Base-by-base conservation (phyloP, 2,113 vertebrate genomes). In the Anoura caudifer region DNA sequence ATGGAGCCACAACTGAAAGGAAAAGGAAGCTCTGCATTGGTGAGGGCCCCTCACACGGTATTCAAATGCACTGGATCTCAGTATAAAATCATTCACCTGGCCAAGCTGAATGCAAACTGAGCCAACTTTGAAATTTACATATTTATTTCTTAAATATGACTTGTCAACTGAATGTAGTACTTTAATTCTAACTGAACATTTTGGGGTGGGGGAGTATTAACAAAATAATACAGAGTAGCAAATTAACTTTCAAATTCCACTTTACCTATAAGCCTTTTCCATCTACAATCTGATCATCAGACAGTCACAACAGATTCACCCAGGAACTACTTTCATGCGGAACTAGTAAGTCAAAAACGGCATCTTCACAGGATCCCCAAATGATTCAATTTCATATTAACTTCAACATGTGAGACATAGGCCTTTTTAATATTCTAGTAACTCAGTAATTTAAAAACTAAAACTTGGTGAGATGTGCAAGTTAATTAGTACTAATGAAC, bases 1-100 rank as follows among this genome's bases (percentile, higher is more conserved):
- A 99, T 70, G 45, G 98, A 36, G 41, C 97, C 97, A 96, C 94
- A 98, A 45, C 99, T 99, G 97, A 38, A 98, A 97, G 94, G 90
- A 96, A 1, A 92, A 95, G 41, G 41, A 72, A 22, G 47, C 33
- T 31, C 11, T 1, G 54, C 17, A 3, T 1, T 2, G 36, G 16
- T 3, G 45, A 79, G 6, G 9, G 11, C 9, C 3, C 7, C 16
- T 17, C 16, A 36, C 47, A 31, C 1, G 5, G n/a, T 0, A 0
- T 11, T 33, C 72, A 59, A 59, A 33, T 1, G 1, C 31, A 43
- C 8, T n/a, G 9, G 3, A 11, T 33, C 15, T 56, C 63, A 7
- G 2, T 9, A 2, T 24, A 41, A 63, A 59, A 12, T n/a, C n/a
- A 69, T 15, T 54, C 70, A 41, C 59, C 31, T 26, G 52, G 87